Base-by-base conservation (phyloP, 2,113 vertebrate species). In the Centropus unirufus region DNA sequence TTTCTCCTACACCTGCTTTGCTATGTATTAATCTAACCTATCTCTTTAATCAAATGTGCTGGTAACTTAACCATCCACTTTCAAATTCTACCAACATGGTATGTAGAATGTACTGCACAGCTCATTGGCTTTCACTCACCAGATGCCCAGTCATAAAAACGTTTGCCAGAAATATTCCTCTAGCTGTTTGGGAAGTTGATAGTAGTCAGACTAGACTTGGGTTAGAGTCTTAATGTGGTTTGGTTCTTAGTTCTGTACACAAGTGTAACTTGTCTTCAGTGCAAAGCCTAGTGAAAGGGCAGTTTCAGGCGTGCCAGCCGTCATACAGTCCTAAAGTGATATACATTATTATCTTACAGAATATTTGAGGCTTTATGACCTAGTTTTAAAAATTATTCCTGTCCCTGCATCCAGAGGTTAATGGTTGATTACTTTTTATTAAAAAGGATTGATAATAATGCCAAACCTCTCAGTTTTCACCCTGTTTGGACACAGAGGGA, bases 1-100 rank as follows among this genome's bases (percentile, higher is more conserved):
- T 90, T 95, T 72, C 91, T 96, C 83, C 81, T 93, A 95, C 95
- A 93, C 88, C 89, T 70, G 95, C 82, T 90, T 92, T 94, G 95
- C 94, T 93, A n/a, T 95, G 69, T 88, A 88, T 73, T 80, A 82
- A 47, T 70, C 75, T 91, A 57, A 83, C 34, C 62, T 84, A 1
- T 68, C 80, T 89, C 63, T 84, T 86, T 27, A 82, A 59, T 89
- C 44, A 66, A 93, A 90, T 12, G 47, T 0, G 3, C 93, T 91
- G 36, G 66, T 90, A 84, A 77, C 75, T 76, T 86, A 62, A 42
- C 19, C 76, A 87, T 93, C 39, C 68, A 76, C 88, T 89, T 74
- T 22, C 17, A 70, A 3, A 82, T 92, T 93, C 79, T 95, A 4
- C 88, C 86, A 75, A 34, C 17, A 4, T 0, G 67, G 17, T 15